These are phyloP conservation scores for Rhabdomys dilectus DNA, from an alignment of 2,113 vertebrate genomes.

Conservation along the genomic window DNA sequence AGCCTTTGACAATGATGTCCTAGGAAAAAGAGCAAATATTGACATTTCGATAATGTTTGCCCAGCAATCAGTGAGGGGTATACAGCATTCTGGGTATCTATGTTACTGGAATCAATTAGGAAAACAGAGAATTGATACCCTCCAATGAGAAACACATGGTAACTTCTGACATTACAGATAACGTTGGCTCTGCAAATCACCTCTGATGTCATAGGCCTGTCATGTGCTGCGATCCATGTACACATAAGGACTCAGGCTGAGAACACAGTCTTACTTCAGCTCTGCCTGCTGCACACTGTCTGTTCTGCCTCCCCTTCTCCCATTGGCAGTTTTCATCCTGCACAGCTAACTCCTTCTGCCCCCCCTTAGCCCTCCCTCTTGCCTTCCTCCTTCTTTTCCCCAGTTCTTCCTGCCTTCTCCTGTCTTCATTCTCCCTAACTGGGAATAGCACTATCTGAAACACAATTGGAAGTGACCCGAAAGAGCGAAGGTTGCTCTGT, in stretches of 20 bases:
- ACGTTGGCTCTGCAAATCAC: constrained; percentile 54
- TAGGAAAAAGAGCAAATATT: constrained; percentile 86
- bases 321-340: background rate
- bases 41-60: constrained; percentile 84
- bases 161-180: constrained; percentile 78
- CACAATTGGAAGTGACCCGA: constrained; percentile 65
- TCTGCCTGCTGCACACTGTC: background rate
- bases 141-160: constrained; percentile 81
- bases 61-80: constrained; percentile 82
- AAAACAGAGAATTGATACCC: constrained; percentile 82
- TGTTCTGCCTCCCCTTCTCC: background rate
- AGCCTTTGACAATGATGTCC: constrained; percentile 78
- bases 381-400: too few species aligned
- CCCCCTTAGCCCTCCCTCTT: too few species aligned
- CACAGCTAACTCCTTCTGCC: background rate
- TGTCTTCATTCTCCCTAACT: constrained; percentile 18
- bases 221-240: background rate
- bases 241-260: constrained; percentile 36
- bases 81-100: constrained; percentile 75
- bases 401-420: background rate
- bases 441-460: constrained; percentile 65
- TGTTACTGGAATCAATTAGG: constrained; percentile 86
- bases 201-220: constrained; percentile 71
- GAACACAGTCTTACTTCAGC: background rate
- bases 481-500: constrained; percentile 57